Evolutionary conservation across 2,113 vertebrate genomes (phyloP).

Genomic region (Platysternon megacephalum): DNA sequence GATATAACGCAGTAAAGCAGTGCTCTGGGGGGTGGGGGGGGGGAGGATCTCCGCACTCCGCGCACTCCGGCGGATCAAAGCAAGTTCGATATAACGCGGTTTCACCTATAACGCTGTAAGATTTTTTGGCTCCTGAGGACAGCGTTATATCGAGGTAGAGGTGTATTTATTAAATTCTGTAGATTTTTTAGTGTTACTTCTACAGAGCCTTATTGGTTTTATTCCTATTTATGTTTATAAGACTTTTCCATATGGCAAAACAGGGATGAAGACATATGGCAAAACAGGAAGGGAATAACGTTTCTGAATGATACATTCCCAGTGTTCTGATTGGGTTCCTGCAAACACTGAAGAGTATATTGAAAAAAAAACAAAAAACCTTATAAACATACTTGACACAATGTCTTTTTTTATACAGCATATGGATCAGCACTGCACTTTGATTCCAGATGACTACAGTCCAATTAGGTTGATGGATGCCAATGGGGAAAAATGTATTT

Average conservation of each 20-base stretch:
- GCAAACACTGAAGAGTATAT: accelerated
- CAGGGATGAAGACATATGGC: no score
- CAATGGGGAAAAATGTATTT: not conserved
- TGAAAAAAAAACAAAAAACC: not conserved
- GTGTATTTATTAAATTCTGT: conserved; percentile 44
- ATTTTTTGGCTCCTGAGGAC: no score
- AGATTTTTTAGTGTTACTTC: conserved; percentile 21
- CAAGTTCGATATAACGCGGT: no score
- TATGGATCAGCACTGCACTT: not conserved
- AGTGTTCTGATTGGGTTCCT: not conserved
- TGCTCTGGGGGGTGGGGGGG: no score
- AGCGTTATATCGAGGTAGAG: no score
- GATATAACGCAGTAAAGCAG: no score
- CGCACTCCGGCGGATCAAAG: no score
- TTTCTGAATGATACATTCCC: not conserved
- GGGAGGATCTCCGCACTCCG: no score
- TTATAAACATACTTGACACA: not conserved
- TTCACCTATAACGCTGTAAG: no score
- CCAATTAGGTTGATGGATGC: not conserved
- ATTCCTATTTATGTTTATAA: not conserved
- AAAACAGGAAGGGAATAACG: not conserved
- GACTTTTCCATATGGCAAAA: not conserved
- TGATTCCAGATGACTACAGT: not conserved
- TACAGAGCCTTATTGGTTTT: accelerated
- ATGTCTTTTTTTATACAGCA: not conserved